These are phyloP conservation scores for Antigone vipio DNA, from an alignment of 2,113 vertebrate genomes.

Conservation along the genomic window DNA sequence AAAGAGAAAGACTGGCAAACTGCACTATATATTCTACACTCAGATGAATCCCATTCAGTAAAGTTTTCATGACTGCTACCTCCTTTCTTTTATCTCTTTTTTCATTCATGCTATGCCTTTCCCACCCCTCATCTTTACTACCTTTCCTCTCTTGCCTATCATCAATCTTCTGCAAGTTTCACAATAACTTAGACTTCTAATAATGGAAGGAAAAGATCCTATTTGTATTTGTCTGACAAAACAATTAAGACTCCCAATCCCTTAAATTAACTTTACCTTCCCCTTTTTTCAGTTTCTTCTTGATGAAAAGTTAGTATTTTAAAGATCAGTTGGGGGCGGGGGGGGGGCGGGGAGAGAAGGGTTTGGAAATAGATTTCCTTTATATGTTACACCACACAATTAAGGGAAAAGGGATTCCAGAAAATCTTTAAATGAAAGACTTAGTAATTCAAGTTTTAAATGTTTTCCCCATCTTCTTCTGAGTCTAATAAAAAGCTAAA, in stretches of 20 bases:
- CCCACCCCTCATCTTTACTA: background rate
- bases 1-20: background rate
- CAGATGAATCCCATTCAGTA: background rate
- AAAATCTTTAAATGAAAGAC: background rate
- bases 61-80: background rate
- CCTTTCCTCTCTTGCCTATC: background rate
- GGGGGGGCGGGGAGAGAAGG: background rate
- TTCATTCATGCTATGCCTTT: background rate
- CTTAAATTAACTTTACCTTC: background rate
- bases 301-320: background rate
- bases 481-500: background rate
- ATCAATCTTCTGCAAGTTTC: background rate
- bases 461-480: background rate
- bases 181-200: background rate
- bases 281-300: background rate
- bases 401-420: background rate
- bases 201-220: background rate
- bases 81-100: background rate
- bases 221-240: background rate
- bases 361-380: background rate
- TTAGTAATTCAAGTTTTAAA: background rate
- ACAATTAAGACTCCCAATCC: background rate
- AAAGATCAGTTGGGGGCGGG: rapidly evolving
- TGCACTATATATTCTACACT: background rate
- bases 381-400: background rate